Conservation (phyloP, 2,888 invertebrate species). For the Caenorhabditis sp. region DNA sequence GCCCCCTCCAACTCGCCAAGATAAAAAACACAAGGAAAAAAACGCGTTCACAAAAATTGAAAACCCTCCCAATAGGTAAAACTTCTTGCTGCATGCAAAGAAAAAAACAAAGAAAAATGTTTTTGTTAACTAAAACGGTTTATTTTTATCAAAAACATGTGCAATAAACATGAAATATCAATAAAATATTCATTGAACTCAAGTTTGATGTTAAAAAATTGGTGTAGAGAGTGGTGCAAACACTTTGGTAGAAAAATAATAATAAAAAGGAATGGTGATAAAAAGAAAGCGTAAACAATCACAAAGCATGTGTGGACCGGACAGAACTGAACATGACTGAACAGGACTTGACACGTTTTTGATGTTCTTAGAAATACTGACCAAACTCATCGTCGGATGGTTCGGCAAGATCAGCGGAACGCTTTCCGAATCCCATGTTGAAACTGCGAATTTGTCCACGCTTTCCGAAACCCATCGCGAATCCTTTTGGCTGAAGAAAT, state of each 20-base stretch:
- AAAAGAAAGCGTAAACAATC: not conserved
- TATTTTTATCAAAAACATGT: not conserved
- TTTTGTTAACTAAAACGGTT: constrained; percentile 3
- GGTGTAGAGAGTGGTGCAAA: not conserved
- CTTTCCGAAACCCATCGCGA: constrained; percentile 59
- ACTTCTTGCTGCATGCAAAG: no score
- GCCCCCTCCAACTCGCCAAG: no score
- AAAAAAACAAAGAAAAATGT: not conserved
- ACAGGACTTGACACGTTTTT: not conserved
- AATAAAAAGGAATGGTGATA: not conserved
- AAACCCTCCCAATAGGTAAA: no score
- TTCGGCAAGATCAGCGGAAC: constrained; percentile 6
- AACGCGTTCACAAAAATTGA: no score
- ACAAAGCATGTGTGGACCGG: constrained; percentile 2
- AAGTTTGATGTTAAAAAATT: not conserved
- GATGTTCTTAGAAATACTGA: constrained; percentile 3
- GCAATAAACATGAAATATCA: not conserved
- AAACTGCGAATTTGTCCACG: constrained; percentile 43
- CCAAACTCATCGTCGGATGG: constrained; percentile 11
- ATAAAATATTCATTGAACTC: not conserved
- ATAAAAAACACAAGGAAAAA: no score
- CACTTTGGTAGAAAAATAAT: not conserved
- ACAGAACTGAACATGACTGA: not conserved
- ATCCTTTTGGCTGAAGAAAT: constrained; percentile 25
- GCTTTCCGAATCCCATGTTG: constrained; percentile 53